Conservation (phyloP, 2,888 invertebrate genomes). For the Lissocephala sabroskyi region DNA sequence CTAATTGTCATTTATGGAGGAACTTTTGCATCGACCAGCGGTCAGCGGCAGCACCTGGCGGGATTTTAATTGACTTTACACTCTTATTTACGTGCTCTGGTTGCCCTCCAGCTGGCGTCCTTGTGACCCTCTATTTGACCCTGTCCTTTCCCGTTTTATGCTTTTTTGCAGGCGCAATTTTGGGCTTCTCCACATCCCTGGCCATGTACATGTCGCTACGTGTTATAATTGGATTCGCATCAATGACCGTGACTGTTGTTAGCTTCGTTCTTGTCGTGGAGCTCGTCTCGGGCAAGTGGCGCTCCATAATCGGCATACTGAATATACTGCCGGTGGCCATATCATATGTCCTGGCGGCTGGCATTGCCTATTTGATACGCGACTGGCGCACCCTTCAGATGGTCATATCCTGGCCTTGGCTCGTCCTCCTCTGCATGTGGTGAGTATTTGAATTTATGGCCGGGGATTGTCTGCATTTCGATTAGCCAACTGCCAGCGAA, state of each 20-base stretch:
- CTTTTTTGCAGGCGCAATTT: conserved; percentile 69
- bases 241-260: conserved; percentile 78
- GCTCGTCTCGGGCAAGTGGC: conserved; percentile 78
- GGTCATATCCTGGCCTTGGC: conserved; percentile 76
- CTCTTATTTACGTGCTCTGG: conserved; percentile 52
- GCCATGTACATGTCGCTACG: conserved; percentile 75
- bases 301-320: conserved; percentile 78
- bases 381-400: conserved; percentile 75
- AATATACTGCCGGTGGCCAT: conserved; percentile 78
- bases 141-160: conserved; percentile 3
- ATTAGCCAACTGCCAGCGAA: too few species aligned
- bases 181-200: conserved; percentile 77
- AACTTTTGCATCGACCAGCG: conserved; percentile 7
- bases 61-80: conserved; percentile 58
- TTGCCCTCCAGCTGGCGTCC: conserved; percentile 50
- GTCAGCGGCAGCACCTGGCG: conserved; percentile 9
- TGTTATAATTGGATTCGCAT: conserved; percentile 77
- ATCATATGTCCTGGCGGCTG: conserved; percentile 76
- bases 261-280: conserved; percentile 80
- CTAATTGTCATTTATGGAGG: conserved; percentile 51
- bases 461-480: too few species aligned
- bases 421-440: conserved; percentile 75
- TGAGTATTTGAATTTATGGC: conserved; percentile 69
- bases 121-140: conserved; percentile 4
- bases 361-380: conserved; percentile 76